phyloP scores from a whole-genome alignment of 2,797 vertebrate species.

The Rhyacichthys aspro region DNA sequence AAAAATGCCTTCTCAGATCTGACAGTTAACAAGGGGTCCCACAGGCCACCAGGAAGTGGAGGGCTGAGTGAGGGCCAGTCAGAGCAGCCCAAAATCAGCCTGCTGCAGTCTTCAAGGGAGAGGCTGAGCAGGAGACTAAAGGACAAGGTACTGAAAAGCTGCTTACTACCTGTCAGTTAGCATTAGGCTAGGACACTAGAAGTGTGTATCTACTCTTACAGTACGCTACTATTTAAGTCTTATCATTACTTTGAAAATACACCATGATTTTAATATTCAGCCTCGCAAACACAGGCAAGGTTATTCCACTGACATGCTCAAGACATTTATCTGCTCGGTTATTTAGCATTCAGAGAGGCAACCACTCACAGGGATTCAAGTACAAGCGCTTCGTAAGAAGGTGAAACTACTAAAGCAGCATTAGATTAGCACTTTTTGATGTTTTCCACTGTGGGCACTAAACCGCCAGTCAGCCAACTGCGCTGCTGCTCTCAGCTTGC shows the following conservation, averaged over 20 bases:
- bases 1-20: constrained; percentile 27
- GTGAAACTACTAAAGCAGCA: constrained; percentile 44
- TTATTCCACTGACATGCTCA: constrained; percentile 18
- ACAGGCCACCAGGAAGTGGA: constrained; percentile 30
- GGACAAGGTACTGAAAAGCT: constrained; percentile 88
- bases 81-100: constrained; percentile 86
- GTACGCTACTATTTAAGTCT: constrained; percentile 28
- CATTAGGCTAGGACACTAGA: constrained; percentile 47
- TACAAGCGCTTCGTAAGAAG: constrained; percentile 24
- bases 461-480: constrained; percentile 37
- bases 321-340: constrained; percentile 26
- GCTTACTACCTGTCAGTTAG: constrained; percentile 63
- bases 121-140: constrained; percentile 93
- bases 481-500: constrained; percentile 32
- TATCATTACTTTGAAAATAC: constrained; percentile 30
- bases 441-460: constrained; percentile 40
- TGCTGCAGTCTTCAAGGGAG: constrained; percentile 97
- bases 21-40: constrained; percentile 42
- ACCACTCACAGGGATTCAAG: constrained; percentile 14
- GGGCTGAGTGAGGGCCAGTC: constrained; percentile 46
- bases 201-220: constrained; percentile 31
- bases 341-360: constrained; percentile 31
- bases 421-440: constrained; percentile 48
- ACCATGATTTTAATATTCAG: constrained; percentile 29
- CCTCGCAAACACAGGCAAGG: constrained; percentile 5